Evolutionary conservation across 30 jellyfish, hydroid and myxozoan genomes (phyloP).

Genomic region (Haliclystus octoradiatus): DNA sequence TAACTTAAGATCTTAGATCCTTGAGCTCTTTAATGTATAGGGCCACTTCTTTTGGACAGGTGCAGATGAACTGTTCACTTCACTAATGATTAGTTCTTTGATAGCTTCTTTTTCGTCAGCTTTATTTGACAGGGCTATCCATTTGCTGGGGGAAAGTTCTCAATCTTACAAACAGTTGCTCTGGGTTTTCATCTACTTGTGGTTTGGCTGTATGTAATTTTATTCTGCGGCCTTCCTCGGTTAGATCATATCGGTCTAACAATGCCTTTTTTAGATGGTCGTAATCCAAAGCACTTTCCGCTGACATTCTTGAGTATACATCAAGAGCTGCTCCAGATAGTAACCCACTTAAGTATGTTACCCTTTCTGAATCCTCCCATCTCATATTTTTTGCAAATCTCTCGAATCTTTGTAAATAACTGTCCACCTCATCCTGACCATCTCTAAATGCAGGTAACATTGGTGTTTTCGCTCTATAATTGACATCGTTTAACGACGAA

Average conservation of each 20-base stretch:
- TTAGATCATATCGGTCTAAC: constrained; percentile 19
- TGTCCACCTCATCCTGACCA: constrained; percentile 39
- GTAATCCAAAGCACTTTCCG: constrained; percentile 25
- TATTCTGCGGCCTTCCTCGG: constrained; percentile 24
- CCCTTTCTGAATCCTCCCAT: constrained; percentile 33
- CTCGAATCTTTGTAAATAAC: constrained; percentile 44
- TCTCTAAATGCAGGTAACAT: constrained; percentile 31
- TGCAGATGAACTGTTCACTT: constrained; percentile 18
- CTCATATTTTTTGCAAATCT: constrained; percentile 32
- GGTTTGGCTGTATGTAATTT: constrained; percentile 31
- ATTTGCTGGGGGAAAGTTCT: constrained; percentile 23
- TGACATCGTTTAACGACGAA: constrained; percentile 5
- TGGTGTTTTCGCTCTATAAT: constrained; percentile 27
- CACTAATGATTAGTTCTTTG: constrained; percentile 21
- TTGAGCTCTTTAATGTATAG: constrained; percentile 15
- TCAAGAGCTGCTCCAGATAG: constrained; percentile 35
- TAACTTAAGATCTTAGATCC: constrained; percentile 1
- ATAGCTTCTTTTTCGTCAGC: constrained; percentile 18
- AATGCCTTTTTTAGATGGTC: constrained; percentile 33
- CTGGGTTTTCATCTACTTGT: constrained; percentile 42
- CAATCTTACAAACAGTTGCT: constrained; percentile 25
- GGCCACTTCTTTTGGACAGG: constrained; percentile 20
- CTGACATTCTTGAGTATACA: constrained; percentile 31
- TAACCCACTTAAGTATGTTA: constrained; percentile 30
- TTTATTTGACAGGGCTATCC: constrained; percentile 36